Conservation (phyloP, 2,113 vertebrate genomes). For the Cebus imitator region DNA sequence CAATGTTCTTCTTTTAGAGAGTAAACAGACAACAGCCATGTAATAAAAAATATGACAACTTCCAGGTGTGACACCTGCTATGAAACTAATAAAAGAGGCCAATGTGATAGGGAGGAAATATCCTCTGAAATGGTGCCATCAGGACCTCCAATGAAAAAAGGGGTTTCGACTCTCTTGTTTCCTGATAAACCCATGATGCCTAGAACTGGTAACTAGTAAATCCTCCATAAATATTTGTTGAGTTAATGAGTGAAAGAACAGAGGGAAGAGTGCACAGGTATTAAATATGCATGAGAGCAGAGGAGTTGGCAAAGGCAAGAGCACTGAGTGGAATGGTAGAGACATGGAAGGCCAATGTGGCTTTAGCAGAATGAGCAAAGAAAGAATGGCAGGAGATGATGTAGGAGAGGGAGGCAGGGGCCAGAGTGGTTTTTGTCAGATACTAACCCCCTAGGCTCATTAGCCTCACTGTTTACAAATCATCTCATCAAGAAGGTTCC, state of each 20-base stretch:
- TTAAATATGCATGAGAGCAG: fast-evolving
- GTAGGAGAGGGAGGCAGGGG: neutral
- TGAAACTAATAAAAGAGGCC: neutral
- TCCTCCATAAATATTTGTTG: neutral
- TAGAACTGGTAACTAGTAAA: neutral
- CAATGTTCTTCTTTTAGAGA: neutral
- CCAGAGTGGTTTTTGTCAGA: neutral
- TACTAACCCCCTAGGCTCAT: neutral
- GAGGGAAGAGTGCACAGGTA: neutral
- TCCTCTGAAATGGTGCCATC: neutral
- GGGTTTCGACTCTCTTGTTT: neutral
- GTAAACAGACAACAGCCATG: neutral
- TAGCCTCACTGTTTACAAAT: neutral
- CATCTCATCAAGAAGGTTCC: neutral
- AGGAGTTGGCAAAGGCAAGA: neutral
- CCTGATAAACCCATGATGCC: neutral
- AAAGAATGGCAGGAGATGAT: neutral
- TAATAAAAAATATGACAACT: neutral
- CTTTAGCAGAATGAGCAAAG: neutral
- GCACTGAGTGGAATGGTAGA: neutral
- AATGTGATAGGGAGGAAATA: neutral
- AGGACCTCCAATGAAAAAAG: neutral
- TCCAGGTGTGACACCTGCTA: neutral
- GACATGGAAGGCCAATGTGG: neutral
- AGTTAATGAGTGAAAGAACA: neutral